A percentile compares a stretch with the other conserved stretches of the same genome.
These are phyloP conservation scores for Meliscaeva auricollis DNA, from an alignment of 2,888 invertebrate genomes.

Conservation along the genomic window DNA sequence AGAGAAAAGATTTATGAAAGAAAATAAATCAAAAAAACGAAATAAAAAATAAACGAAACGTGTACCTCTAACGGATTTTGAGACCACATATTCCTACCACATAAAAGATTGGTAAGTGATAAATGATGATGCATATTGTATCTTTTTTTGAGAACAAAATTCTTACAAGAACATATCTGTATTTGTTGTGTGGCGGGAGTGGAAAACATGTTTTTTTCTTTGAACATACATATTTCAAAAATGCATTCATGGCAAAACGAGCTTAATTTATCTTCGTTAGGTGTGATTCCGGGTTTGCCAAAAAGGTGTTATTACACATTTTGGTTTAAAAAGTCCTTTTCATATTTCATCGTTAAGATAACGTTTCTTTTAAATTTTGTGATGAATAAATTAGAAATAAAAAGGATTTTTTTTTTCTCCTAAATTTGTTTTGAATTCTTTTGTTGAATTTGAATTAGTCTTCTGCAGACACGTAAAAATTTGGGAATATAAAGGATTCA, in stretches of 20 bases:
- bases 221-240: conserved; percentile 46
- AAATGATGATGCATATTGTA: conserved; percentile 52
- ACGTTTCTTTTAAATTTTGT: not conserved
- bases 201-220: conserved; percentile 27
- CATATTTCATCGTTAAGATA: conserved; percentile 25
- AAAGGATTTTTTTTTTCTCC: not conserved
- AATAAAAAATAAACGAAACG: not conserved
- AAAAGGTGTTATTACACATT: not conserved
- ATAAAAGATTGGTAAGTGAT: conserved; percentile 63
- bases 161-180: not conserved
- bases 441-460: not conserved
- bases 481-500: no score
- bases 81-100: conserved; percentile 19
- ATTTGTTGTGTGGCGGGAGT: not conserved
- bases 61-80: conserved; percentile 41
- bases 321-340: not conserved
- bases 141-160: conserved; percentile 9
- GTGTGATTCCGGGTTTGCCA: conserved; percentile 1
- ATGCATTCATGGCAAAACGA: conserved; percentile 52
- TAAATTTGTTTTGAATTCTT: not conserved
- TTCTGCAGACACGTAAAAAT: no score
- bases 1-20: conserved; percentile 36
- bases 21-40: conserved; percentile 36
- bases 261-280: conserved; percentile 58
- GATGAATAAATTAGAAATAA: conserved; percentile 1